Evolutionary conservation across 2,797 vertebrate genomes (phyloP), one percentile per base, ranked within the genome.

Genomic region (Ptychobarbus kaznakovi): DNA sequence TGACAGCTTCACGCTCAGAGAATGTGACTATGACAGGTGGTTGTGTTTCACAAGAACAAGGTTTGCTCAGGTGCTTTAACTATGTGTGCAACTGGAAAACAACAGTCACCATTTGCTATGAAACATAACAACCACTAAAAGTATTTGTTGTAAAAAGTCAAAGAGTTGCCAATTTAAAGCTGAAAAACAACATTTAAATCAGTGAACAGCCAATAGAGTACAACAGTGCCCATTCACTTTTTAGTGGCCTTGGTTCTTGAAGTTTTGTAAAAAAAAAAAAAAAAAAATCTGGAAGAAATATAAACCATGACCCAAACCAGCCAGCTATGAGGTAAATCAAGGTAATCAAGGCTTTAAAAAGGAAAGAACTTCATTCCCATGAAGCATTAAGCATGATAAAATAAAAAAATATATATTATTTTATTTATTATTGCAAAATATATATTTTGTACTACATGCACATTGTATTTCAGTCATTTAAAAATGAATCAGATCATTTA

Each of bases 1-100:
- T 80, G 80, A 78, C 56, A 51, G 68, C 65, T 79, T 86, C 76
- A 78, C 11, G 66, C 78, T 66, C 80, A 58, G 79, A 46, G 32
- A 61, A 56, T 35, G 49, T 78, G 78, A 28, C 42, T 63, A 13
- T 68, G 85, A 89, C 86, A 89, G 84, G 80, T 86, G 63, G 80
- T 76, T 81, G 75, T 77, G 81, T 85, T 85, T 83, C 84, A 82
- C 38, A 40, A 75, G 40, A 86, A 78, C 69, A 4, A 38, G 82
- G 87, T 86, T 90, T 88, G 87, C 87, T 86, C 84, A 86, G 87
- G 84, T 88, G 89, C 86, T 86, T 35, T 20, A 51, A 44, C 46
- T 42, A 68, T 70, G 76, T 77, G 65, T 53, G 38, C 18, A 84
- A 74, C 49, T 76, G 66, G 6, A 77, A 84, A 83, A 63, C 77